Conservation (phyloP, 2,888 invertebrate genomes). For the Diloba caeruleocephala region DNA sequence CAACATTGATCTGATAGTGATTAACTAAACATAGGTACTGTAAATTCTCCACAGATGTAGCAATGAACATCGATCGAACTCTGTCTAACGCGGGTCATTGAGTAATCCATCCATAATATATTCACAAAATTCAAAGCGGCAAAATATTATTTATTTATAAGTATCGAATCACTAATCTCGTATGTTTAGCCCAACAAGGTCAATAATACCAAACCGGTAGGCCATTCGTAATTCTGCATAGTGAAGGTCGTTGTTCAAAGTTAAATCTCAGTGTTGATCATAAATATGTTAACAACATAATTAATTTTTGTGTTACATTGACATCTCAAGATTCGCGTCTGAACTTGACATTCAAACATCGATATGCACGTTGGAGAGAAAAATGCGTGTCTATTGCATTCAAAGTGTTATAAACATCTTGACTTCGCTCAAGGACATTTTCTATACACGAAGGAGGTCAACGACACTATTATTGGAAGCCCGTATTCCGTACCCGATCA, state of each 20-base stretch:
- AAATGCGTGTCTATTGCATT: too few relatives aligned
- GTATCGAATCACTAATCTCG: constrained; percentile 3
- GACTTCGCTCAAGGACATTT: too few relatives aligned
- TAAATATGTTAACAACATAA: constrained; percentile 5
- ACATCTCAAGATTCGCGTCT: not conserved
- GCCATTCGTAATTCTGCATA: constrained; percentile 39
- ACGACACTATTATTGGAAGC: too few relatives aligned
- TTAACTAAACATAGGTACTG: too few relatives aligned
- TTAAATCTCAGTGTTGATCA: constrained; percentile 6
- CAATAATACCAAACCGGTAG: constrained; percentile 23
- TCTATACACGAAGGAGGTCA: too few relatives aligned
- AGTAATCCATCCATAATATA: not conserved
- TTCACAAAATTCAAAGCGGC: constrained; percentile 17
- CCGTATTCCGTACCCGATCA: too few relatives aligned
- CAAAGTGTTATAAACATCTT: too few relatives aligned
- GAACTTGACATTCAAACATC: constrained; percentile 32
- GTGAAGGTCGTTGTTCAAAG: constrained; percentile 37
- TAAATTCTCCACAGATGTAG: too few relatives aligned
- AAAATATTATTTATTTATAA: constrained; percentile 14
- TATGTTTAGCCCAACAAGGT: constrained; percentile 22
- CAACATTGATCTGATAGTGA: too few relatives aligned
- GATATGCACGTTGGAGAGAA: too few relatives aligned
- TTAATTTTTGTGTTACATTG: constrained; percentile 7
- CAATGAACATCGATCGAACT: too few relatives aligned
- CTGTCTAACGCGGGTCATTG: too few relatives aligned